These are phyloP conservation scores for Nasonia longicornis DNA, from an alignment of 1,140 invertebrate genomes.

Conservation along the genomic window DNA sequence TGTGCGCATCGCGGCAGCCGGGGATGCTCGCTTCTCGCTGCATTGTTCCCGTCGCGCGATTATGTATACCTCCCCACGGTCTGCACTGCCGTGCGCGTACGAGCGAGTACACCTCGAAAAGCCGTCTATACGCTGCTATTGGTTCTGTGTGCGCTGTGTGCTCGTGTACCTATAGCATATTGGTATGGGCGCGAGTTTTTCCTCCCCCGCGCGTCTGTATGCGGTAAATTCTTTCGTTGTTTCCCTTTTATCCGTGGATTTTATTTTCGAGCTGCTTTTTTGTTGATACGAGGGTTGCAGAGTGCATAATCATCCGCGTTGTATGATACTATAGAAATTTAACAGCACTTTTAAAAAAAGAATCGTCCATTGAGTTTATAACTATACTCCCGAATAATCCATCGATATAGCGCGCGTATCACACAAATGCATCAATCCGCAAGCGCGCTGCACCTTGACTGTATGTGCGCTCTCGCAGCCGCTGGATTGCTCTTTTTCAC, in stretches of 20 bases:
- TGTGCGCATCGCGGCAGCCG: constrained; percentile 16
- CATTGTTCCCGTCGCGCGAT: constrained; percentile 6
- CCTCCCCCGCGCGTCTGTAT: neutral
- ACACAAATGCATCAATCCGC: neutral
- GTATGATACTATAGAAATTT: too few species aligned
- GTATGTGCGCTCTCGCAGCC: neutral
- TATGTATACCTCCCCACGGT: neutral
- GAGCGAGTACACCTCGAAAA: neutral
- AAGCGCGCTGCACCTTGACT: neutral
- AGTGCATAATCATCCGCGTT: too few species aligned
- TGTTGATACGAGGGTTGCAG: neutral
- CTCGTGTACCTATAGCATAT: neutral
- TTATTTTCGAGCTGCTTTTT: constrained; percentile 9
- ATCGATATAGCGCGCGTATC: too few species aligned
- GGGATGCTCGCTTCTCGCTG: neutral
- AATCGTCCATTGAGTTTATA: too few species aligned
- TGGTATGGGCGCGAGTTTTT: neutral
- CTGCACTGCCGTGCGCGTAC: too few species aligned
- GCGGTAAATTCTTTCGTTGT: neutral
- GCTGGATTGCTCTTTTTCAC: constrained; percentile 6
- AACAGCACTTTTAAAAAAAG: too few species aligned
- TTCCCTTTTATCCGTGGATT: neutral
- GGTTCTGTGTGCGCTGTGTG: neutral
- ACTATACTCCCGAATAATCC: too few species aligned
- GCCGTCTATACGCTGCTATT: neutral